Percentiles rank a stretch among this genome's conserved stretches.
Conservation (phyloP, 2,797 vertebrate genomes). For the Graptemys geographica region DNA sequence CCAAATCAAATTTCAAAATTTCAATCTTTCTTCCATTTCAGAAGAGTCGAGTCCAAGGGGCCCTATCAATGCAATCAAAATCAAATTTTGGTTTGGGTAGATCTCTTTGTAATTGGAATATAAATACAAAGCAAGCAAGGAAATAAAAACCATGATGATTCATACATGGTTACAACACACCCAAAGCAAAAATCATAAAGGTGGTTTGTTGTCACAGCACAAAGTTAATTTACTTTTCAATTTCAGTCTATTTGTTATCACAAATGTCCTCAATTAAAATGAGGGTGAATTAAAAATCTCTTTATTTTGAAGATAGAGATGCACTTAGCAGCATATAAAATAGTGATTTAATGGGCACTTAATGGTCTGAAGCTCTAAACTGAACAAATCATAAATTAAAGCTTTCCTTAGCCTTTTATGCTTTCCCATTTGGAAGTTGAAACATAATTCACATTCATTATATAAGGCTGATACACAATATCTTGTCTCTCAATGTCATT, state of each 20-base stretch:
- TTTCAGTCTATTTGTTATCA: constrained; percentile 57
- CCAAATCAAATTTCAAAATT: neutral
- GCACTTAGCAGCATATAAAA: constrained; percentile 60
- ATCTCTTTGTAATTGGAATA: neutral
- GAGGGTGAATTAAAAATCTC: constrained; percentile 55
- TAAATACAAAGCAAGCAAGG: neutral
- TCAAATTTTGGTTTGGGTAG: neutral
- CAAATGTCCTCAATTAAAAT: constrained; percentile 62
- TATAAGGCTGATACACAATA: neutral
- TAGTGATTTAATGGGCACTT: constrained; percentile 58
- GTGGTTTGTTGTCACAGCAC: neutral
- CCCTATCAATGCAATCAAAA: neutral
- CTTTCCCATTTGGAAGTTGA: constrained; percentile 56
- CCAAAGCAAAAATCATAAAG: constrained; percentile 42
- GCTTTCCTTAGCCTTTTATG: constrained; percentile 41
- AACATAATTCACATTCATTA: constrained; percentile 44
- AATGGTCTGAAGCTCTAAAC: constrained; percentile 56
- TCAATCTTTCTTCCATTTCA: neutral
- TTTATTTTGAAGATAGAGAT: constrained; percentile 56
- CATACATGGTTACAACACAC: rapidly evolving
- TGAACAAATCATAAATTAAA: constrained; percentile 65
- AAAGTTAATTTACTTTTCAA: constrained; percentile 36
- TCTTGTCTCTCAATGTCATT: constrained; percentile 12
- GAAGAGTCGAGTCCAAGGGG: neutral
- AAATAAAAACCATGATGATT: neutral